Conservation (phyloP, 2,113 vertebrate species). For the Larimichthys crocea region DNA sequence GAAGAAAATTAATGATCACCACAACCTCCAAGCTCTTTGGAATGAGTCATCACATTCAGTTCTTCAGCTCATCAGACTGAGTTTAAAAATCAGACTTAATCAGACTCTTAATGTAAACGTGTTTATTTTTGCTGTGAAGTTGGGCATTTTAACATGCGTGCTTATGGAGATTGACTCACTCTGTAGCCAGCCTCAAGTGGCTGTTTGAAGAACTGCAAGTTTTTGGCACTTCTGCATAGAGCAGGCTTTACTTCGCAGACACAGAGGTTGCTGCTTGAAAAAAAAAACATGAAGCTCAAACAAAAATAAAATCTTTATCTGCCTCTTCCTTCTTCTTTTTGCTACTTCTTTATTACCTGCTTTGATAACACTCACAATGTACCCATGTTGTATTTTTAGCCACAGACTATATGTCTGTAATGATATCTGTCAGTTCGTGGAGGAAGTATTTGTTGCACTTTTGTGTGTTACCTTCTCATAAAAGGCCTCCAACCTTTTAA, state of each 20-base stretch:
- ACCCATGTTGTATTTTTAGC: slow-evolving; percentile 1
- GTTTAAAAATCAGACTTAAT: too few species aligned
- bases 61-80: too few species aligned
- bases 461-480: neutral
- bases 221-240: too few species aligned
- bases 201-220: too few species aligned
- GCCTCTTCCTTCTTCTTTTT: neutral
- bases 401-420: slow-evolving; percentile 2
- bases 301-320: slow-evolving; percentile 12
- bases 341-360: neutral
- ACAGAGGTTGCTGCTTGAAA: too few species aligned
- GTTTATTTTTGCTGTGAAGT: too few species aligned
- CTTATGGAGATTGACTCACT: too few species aligned
- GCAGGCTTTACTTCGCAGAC: too few species aligned
- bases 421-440: neutral
- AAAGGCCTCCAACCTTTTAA: neutral
- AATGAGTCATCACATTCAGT: too few species aligned
- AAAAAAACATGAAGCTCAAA: neutral
- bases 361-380: neutral
- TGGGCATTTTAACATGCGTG: too few species aligned
- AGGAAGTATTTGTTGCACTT: neutral
- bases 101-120: too few species aligned
- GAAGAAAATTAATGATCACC: neutral
- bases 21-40: neutral
- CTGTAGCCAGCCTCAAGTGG: too few species aligned